Evolutionary conservation across 2,888 invertebrate genomes (phyloP).

Genomic region (Hypena proboscidalis): DNA sequence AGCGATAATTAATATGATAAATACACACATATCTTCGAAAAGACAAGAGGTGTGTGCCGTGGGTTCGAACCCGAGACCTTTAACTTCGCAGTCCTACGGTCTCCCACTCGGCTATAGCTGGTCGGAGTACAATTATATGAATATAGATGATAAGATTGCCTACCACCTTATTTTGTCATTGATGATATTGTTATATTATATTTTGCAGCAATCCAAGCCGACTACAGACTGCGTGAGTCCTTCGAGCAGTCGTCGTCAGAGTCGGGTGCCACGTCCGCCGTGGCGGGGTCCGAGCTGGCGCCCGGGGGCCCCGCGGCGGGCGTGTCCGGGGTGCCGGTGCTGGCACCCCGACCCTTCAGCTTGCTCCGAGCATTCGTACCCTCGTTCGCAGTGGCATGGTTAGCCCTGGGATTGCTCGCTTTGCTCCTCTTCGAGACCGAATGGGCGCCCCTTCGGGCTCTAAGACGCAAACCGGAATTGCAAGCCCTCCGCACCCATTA

Average conservation of each 20-base stretch:
- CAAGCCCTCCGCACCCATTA: constrained; percentile 90
- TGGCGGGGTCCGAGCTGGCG: constrained; percentile 82
- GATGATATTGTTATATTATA: constrained; percentile 15
- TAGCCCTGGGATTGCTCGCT: constrained; percentile 88
- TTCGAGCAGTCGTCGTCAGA: constrained; percentile 93
- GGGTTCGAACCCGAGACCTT: too few relatives aligned
- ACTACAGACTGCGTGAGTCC: constrained; percentile 89
- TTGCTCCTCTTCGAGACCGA: constrained; percentile 92
- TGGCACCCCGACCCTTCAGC: constrained; percentile 80
- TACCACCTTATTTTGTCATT: too few relatives aligned
- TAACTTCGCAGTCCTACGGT: too few relatives aligned
- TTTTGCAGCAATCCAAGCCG: constrained; percentile 60
- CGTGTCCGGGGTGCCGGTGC: constrained; percentile 53
- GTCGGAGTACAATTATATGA: too few relatives aligned
- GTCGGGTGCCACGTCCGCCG: constrained; percentile 86
- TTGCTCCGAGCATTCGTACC: constrained; percentile 91
- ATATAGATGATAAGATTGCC: too few relatives aligned
- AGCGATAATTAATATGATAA: too few relatives aligned
- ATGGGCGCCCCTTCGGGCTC: constrained; percentile 87
- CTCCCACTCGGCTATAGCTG: too few relatives aligned
- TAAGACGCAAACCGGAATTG: constrained; percentile 92
- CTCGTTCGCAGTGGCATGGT: constrained; percentile 90
- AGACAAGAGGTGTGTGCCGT: too few relatives aligned
- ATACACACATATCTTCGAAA: too few relatives aligned
- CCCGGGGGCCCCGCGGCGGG: constrained; percentile 60